Evolutionary conservation across 2,797 vertebrate genomes (phyloP).

Genomic region (Vireo griseus): DNA sequence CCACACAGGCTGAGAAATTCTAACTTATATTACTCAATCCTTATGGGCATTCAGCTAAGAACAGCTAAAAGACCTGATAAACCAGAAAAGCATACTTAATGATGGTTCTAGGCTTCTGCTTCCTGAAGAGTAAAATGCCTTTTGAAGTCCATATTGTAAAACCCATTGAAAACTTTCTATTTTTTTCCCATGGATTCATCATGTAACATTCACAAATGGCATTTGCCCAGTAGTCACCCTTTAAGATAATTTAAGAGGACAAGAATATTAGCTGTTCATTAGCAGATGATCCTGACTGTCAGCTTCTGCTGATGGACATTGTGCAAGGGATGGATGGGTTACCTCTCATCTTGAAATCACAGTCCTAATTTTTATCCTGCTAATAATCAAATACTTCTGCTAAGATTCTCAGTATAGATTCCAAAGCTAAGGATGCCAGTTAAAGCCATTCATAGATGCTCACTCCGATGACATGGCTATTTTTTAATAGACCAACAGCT

Average conservation of each 20-base stretch:
- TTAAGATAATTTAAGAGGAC: slow-evolving; percentile 38
- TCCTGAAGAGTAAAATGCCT: slow-evolving; percentile 35
- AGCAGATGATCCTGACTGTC: slow-evolving; percentile 10
- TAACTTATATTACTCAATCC: not conserved
- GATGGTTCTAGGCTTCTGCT: not conserved
- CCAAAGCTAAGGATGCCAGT: not conserved
- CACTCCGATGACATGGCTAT: not conserved
- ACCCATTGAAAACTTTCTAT: not conserved
- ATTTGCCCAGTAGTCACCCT: slow-evolving; percentile 10
- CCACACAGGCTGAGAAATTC: not conserved
- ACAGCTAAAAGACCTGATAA: not conserved
- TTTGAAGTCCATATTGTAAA: slow-evolving; percentile 18
- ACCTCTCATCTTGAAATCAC: not conserved
- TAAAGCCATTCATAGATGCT: not conserved
- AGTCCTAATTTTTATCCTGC: not conserved
- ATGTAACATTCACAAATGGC: not conserved
- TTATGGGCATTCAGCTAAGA: not conserved
- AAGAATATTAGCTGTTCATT: slow-evolving; percentile 50
- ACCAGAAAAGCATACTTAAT: slow-evolving; percentile 4
- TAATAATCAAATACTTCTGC: not conserved
- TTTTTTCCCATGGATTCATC: not conserved
- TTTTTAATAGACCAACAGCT: not conserved
- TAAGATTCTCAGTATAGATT: not conserved
- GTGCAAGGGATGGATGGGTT: not conserved
- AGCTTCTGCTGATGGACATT: not conserved